phyloP scores from a whole-genome alignment of 2,888 invertebrate genomes.

The Dinocampus coccinellae region DNA sequence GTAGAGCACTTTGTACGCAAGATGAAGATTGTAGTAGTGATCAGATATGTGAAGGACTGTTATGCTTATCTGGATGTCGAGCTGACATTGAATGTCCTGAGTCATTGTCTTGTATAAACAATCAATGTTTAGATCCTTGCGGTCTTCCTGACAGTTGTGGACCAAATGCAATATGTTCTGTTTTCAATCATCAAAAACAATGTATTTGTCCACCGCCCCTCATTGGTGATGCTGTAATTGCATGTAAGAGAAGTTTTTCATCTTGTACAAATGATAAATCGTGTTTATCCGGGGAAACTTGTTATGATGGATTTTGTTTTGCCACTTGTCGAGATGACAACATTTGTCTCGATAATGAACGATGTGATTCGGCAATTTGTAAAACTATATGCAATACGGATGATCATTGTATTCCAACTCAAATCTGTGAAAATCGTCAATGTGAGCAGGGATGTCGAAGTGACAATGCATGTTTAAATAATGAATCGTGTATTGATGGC shows the following conservation, averaged over 20 bases:
- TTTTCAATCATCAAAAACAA: slow-evolving; percentile 79
- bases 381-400: slow-evolving; percentile 90
- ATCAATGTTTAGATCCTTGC: slow-evolving; percentile 85
- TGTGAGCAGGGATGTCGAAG: slow-evolving; percentile 90
- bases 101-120: slow-evolving; percentile 81
- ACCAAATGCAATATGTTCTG: slow-evolving; percentile 82
- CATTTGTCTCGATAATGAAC: slow-evolving; percentile 87
- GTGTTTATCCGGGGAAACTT: slow-evolving; percentile 80
- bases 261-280: slow-evolving; percentile 77
- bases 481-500: slow-evolving; percentile 85
- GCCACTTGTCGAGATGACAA: slow-evolving; percentile 84
- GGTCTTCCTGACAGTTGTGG: slow-evolving; percentile 84
- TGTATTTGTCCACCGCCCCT: slow-evolving; percentile 82
- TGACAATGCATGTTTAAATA: slow-evolving; percentile 81
- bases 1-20: slow-evolving; percentile 85
- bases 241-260: slow-evolving; percentile 79
- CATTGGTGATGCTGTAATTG: slow-evolving; percentile 80
- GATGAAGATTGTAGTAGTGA: slow-evolving; percentile 90
- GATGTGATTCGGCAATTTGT: slow-evolving; percentile 87
- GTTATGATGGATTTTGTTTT: slow-evolving; percentile 84
- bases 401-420: slow-evolving; percentile 81
- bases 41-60: slow-evolving; percentile 86
- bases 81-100: slow-evolving; percentile 82
- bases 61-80: slow-evolving; percentile 86
- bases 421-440: slow-evolving; percentile 89